Conservation (phyloP, 2,888 invertebrate genomes). For the Hypselothyrea guttata region DNA sequence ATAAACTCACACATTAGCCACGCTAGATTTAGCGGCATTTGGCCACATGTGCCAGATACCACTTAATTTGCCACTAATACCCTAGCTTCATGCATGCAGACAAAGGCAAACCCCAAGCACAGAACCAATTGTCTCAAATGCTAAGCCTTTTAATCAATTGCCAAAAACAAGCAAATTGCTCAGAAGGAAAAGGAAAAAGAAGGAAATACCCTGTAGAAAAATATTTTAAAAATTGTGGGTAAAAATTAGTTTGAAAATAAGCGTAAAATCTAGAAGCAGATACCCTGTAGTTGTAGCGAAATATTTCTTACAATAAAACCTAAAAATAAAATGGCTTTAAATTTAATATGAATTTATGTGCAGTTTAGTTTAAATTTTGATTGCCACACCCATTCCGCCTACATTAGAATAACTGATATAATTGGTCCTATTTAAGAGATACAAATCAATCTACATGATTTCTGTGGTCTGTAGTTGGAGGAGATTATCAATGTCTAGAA, state of each 20-base stretch:
- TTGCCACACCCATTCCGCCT: too few relatives aligned
- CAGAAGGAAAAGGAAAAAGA: not conserved
- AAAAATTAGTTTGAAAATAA: not conserved
- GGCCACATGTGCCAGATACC: conserved; percentile 44
- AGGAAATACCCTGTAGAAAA: conserved; percentile 15
- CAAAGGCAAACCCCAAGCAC: conserved; percentile 19
- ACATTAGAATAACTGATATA: too few relatives aligned
- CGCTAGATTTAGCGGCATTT: conserved; percentile 62
- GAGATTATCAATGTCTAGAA: too few relatives aligned
- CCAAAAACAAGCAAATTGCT: conserved; percentile 42
- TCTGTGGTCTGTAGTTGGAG: too few relatives aligned
- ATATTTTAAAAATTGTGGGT: not conserved
- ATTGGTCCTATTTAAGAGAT: too few relatives aligned
- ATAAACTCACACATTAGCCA: conserved; percentile 73
- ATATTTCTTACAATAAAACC: not conserved
- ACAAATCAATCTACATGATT: too few relatives aligned
- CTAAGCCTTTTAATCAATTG: conserved; percentile 77
- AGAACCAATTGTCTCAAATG: conserved; percentile 65
- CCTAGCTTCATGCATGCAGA: conserved; percentile 13
- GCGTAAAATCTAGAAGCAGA: too few relatives aligned
- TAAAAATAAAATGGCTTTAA: not conserved
- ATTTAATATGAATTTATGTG: too few relatives aligned
- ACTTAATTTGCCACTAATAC: conserved; percentile 61
- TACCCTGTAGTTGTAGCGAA: too few relatives aligned
- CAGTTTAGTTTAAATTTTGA: too few relatives aligned